Conservation (phyloP, 1,140 invertebrate species). For the Magallana angulata region DNA sequence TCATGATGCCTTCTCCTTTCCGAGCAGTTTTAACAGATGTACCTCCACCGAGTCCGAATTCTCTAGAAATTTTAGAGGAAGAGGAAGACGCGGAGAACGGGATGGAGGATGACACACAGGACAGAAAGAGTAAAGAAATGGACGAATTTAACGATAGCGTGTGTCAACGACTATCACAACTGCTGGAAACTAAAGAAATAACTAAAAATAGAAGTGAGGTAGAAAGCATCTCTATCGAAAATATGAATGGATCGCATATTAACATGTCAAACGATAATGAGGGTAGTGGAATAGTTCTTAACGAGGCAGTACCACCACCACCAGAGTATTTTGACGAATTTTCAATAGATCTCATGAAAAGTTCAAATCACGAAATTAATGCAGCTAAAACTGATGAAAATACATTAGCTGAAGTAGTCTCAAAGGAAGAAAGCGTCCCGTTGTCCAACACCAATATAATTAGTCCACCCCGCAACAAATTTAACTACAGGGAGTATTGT, state of each 20-base stretch:
- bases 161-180: conserved; percentile 25
- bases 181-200: conserved; percentile 26
- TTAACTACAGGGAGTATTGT: conserved; percentile 20
- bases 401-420: neutral
- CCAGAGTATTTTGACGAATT: conserved; percentile 29
- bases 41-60: conserved; percentile 28
- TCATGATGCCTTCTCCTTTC: neutral
- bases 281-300: neutral
- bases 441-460: neutral
- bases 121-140: conserved; percentile 34
- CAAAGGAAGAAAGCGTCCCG: neutral
- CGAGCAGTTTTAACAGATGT: conserved; percentile 27
- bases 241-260: neutral
- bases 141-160: conserved; percentile 22
- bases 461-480: neutral
- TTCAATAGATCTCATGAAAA: conserved; percentile 22
- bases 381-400: neutral
- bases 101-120: neutral
- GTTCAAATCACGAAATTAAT: neutral
- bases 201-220: neutral
- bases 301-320: neutral
- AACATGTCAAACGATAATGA: neutral
- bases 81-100: conserved; percentile 18
- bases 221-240: neutral
- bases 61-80: conserved; percentile 26